These are phyloP conservation scores for Oncorhynchus kisutch DNA, from an alignment of 2,113 vertebrate species.

Conservation along the genomic window DNA sequence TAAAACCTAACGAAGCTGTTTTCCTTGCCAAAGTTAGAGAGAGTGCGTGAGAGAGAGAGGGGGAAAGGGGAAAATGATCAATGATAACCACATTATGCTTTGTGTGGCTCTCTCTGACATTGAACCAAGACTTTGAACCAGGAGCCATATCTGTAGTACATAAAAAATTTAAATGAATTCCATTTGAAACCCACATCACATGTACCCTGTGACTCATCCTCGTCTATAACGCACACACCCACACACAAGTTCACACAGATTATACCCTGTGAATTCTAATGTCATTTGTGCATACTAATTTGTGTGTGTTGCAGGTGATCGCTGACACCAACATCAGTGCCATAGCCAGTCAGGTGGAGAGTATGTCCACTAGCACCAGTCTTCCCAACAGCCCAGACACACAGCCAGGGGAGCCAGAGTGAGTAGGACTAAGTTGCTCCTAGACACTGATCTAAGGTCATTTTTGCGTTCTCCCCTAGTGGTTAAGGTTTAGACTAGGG, in stretches of 20 bases:
- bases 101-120: slow-evolving; percentile 8
- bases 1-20: slow-evolving; percentile 8
- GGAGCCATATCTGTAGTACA: background rate
- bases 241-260: slow-evolving; percentile 14
- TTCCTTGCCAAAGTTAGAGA: slow-evolving; percentile 4
- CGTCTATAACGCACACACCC: slow-evolving; percentile 1
- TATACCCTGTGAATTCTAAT: background rate
- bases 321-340: slow-evolving; percentile 93
- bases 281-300: background rate
- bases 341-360: slow-evolving; percentile 89
- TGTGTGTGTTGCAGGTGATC: slow-evolving; percentile 78
- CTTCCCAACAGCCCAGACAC: slow-evolving; percentile 63
- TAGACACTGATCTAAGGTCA: background rate
- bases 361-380: slow-evolving; percentile 72
- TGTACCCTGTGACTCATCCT: background rate
- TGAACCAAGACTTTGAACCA: slow-evolving; percentile 20
- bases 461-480: no score
- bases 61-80: background rate
- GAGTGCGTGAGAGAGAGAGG: background rate
- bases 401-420: slow-evolving; percentile 79
- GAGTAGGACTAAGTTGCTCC: slow-evolving; percentile 56
- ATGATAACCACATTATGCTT: background rate
- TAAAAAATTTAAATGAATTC: background rate
- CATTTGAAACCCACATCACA: slow-evolving; percentile 27
- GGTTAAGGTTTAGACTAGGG: no score